phyloP scores from a whole-genome alignment of 2,797 vertebrate species.

The Microhierax caerulescens region DNA sequence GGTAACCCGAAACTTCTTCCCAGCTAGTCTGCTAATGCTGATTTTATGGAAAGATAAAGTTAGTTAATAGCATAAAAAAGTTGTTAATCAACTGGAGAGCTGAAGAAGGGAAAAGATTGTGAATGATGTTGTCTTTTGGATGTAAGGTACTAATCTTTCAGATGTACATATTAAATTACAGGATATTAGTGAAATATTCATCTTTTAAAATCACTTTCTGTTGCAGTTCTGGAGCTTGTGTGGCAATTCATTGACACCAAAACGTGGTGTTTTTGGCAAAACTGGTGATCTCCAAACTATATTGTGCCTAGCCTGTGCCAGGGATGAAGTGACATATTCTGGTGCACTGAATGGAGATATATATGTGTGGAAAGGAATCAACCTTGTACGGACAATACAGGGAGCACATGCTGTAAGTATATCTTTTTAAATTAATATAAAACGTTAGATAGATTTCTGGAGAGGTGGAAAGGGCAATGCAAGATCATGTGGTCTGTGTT shows the following conservation, averaged over 20 bases:
- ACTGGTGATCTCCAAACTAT: conserved; percentile 98
- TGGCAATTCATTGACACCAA: conserved; percentile 95
- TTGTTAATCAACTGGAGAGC: neutral
- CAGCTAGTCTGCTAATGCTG: neutral
- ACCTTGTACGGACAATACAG: conserved; percentile 91
- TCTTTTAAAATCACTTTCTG: conserved; percentile 13
- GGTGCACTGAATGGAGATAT: conserved; percentile 97
- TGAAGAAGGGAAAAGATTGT: neutral
- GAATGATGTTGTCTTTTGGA: neutral
- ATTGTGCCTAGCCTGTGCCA: conserved; percentile 94
- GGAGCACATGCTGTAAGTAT: conserved; percentile 92
- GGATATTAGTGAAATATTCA: neutral
- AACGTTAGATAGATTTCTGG: neutral
- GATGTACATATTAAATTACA: neutral
- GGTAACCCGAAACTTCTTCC: neutral
- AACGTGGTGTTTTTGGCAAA: conserved; percentile 96
- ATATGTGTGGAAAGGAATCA: conserved; percentile 97
- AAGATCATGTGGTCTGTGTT: neutral
- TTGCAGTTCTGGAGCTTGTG: conserved; percentile 98
- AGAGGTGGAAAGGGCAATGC: neutral
- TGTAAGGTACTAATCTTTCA: neutral
- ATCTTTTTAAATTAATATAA: neutral
- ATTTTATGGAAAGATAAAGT: neutral
- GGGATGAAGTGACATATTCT: conserved; percentile 96
- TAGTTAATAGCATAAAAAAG: neutral